Evolutionary conservation across 1,140 invertebrate genomes (phyloP).

Genomic region (Psix sp.): DNA sequence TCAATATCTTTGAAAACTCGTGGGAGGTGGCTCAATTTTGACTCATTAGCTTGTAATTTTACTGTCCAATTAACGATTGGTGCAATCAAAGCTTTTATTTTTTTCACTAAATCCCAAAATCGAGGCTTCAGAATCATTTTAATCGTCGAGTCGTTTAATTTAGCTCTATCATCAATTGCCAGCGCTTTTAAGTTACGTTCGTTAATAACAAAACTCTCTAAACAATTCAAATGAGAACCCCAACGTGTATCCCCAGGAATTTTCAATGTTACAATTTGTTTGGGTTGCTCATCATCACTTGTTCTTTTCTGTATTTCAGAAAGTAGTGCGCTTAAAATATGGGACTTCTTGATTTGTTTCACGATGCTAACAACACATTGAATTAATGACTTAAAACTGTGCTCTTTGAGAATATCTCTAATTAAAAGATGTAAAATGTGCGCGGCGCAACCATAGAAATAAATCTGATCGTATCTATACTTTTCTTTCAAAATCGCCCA

Average conservation of each 20-base stretch:
- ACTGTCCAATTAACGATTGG: too few relatives aligned
- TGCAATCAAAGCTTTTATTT: conserved; percentile 15
- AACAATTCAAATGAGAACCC: too few relatives aligned
- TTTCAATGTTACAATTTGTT: too few relatives aligned
- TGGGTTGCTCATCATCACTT: too few relatives aligned
- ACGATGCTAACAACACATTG: too few relatives aligned
- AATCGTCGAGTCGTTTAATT: conserved; percentile 9
- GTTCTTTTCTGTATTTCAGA: too few relatives aligned
- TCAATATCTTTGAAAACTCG: too few relatives aligned
- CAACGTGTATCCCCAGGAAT: conserved; percentile 14
- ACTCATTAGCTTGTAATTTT: too few relatives aligned
- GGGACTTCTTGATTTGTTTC: too few relatives aligned
- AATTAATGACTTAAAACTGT: too few relatives aligned
- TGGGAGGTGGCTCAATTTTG: too few relatives aligned
- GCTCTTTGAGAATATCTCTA: conserved; percentile 13
- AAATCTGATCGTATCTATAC: conserved; percentile 28
- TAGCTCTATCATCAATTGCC: conserved; percentile 39
- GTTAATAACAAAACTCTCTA: conserved; percentile 54
- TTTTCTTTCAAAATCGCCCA: conserved; percentile 34
- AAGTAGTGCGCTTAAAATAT: too few relatives aligned
- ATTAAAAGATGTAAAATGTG: conserved; percentile 28
- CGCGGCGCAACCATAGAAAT: conserved; percentile 21
- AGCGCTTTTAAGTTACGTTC: conserved; percentile 58
- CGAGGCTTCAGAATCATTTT: conserved; percentile 23
- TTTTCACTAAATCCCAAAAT: conserved; percentile 35